Conservation (phyloP, 2,797 vertebrate species). For the Acropternis orthonyx region DNA sequence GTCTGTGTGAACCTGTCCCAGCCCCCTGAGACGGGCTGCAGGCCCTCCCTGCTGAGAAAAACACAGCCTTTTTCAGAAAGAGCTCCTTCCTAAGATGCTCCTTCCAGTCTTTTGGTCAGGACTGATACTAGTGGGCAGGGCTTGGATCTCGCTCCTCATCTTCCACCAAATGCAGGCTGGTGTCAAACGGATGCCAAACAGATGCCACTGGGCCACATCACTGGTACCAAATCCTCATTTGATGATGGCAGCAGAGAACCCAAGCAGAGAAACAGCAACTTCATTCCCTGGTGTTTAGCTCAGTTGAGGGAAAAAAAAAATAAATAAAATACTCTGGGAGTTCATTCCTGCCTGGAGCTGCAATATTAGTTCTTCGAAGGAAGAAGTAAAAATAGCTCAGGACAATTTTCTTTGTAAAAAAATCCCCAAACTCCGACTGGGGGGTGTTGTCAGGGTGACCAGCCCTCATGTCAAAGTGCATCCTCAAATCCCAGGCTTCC, state of each 20-base stretch:
- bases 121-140: background rate
- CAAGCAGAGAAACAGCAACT: background rate
- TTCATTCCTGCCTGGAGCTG: background rate
- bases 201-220: background rate
- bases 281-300: background rate
- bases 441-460: background rate
- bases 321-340: background rate
- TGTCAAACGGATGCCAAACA: background rate
- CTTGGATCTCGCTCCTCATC: background rate
- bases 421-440: background rate
- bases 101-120: background rate
- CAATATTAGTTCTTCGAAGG: background rate
- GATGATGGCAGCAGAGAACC: background rate
- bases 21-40: background rate
- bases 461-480: background rate
- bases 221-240: background rate
- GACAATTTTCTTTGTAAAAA: background rate
- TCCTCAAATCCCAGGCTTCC: background rate
- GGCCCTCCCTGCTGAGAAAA: background rate
- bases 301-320: background rate
- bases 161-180: background rate
- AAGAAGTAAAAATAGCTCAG: slow-evolving; percentile 15
- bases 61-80: background rate
- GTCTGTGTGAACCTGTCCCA: background rate
- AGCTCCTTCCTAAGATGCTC: background rate